Percentiles rank a stretch among this genome's conserved stretches.
Evolutionary conservation across 2,888 invertebrate genomes (phyloP).

Genomic region (Mythimna ferrago): DNA sequence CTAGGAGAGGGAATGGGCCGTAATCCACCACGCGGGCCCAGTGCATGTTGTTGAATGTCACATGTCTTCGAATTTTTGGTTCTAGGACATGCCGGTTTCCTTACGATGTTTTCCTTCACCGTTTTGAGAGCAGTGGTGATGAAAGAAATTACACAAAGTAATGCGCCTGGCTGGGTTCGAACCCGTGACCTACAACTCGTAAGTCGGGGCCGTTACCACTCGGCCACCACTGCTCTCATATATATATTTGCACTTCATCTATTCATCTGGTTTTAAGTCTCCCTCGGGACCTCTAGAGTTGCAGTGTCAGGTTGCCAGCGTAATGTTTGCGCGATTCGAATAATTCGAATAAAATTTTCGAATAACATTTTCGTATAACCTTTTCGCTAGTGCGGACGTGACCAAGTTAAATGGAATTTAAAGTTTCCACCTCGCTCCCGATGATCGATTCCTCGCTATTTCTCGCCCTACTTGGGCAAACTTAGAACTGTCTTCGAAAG

Average conservation of each 20-base stretch:
- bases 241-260: background rate
- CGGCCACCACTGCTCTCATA: no score
- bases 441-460: constrained; percentile 57
- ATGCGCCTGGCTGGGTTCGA: no score
- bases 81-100: no score
- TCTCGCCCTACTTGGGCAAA: constrained; percentile 43
- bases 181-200: no score
- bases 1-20: no score
- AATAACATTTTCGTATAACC: constrained; percentile 32
- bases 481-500: constrained; percentile 45
- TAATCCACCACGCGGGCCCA: no score
- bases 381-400: constrained; percentile 34
- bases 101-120: no score
- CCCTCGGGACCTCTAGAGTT: background rate
- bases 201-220: no score
- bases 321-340: constrained; percentile 21
- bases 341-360: constrained; percentile 29
- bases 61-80: no score
- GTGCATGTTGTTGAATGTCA: no score
- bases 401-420: constrained; percentile 63
- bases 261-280: background rate
- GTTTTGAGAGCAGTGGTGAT: no score
- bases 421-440: constrained; percentile 47
- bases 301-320: background rate
- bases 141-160: no score